Base-by-base conservation (phyloP, 2,888 invertebrate genomes). In the Flexamia atlantica region DNA sequence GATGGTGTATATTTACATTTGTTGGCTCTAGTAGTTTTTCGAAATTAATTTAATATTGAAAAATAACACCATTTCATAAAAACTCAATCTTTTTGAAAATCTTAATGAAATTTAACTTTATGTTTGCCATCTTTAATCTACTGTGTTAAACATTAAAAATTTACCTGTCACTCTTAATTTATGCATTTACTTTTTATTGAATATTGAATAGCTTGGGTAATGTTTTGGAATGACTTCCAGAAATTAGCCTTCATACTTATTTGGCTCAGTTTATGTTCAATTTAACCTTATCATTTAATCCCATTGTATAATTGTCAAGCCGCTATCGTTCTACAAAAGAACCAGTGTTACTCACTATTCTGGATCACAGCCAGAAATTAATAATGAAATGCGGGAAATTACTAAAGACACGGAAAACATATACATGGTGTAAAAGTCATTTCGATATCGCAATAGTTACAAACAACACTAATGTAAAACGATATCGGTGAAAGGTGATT, bases 251-350 rank as follows among this genome's bases (percentile, higher is more conserved):
- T 36, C 46, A 46, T 36, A 36, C 46, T 12, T 36, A 36, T 2
- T 46, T 46, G 46, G 46, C 46, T 12, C 46, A 46, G 46, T 4
- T 17, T 46, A 17, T 46, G 14, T 12, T 46, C 4, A 46, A 17
- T 46, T 46, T 46, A 12, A 46, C 17, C 46, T 46, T 23, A 53
- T 53, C 23, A 23, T 53, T 20, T 53, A 23, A 53, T 7, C 23
- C 53, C 2, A 23, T n/a, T 53, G 53, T 53, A 23, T 12, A 36
- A 57, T 23, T 20, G 57, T 12, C 23, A 57, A 57, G 30, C 64
- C 64, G 14, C 64, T 28, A 64, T 64, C 30, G 64, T 64, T 64
- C 64, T 28, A 30, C 30, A 9, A 30, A 64, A 64, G 64, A 64
- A 64, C 30, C 28, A 64, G 64, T 64, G 28, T 64, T 64, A n/a